Percentiles rank a stretch among this genome's conserved stretches.
Evolutionary conservation across 2,888 invertebrate genomes (phyloP).

Genomic region (Plebejus melissa): DNA sequence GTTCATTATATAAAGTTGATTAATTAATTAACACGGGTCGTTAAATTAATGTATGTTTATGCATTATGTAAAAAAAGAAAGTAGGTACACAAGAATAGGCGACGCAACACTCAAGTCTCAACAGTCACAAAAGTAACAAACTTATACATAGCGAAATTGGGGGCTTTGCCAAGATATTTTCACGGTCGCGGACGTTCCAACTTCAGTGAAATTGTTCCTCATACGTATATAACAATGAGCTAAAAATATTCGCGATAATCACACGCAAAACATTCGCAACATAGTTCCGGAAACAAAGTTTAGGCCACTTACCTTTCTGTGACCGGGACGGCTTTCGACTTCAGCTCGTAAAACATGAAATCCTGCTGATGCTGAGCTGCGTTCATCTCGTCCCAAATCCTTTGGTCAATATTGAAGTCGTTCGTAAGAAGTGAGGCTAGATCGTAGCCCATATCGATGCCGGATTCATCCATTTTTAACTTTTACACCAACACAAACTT

Average conservation of each 20-base stretch:
- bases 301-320: conserved; percentile 75
- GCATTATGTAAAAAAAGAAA: not conserved
- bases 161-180: conserved; percentile 71
- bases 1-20: not conserved
- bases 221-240: conserved; percentile 52
- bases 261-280: conserved; percentile 35
- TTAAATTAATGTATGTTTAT: not conserved
- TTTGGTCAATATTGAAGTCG: conserved; percentile 74
- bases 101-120: conserved; percentile 20
- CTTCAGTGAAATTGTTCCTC: conserved; percentile 72
- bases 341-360: conserved; percentile 82
- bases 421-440: conserved; percentile 78
- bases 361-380: conserved; percentile 77
- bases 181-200: conserved; percentile 63
- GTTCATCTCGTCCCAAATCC: conserved; percentile 77
- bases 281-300: conserved; percentile 26
- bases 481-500: conserved; percentile 59
- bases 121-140: conserved; percentile 36
- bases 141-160: conserved; percentile 63
- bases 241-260: conserved; percentile 65
- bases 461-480: conserved; percentile 81
- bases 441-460: conserved; percentile 82
- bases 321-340: conserved; percentile 79
- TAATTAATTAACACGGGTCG: not conserved
- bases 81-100: not conserved